Evolutionary conservation across 2,888 invertebrate genomes (phyloP).

Genomic region (Patella ulyssiponensis): DNA sequence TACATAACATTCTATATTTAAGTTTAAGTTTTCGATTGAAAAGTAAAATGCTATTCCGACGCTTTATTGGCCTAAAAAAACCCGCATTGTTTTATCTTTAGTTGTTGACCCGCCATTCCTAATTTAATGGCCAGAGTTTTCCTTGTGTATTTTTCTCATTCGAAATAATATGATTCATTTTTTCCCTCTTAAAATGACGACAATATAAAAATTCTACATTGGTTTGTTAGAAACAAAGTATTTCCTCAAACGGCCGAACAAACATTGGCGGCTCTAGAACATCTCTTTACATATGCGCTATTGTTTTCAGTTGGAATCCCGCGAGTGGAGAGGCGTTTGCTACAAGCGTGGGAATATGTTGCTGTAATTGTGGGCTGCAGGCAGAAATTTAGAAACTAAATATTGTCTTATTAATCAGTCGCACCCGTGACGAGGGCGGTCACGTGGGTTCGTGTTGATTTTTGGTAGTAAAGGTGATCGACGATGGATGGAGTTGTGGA

Average conservation of each 20-base stretch:
- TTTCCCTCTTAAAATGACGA: neutral
- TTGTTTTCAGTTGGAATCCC: neutral
- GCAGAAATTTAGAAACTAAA: neutral
- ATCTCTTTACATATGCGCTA: neutral
- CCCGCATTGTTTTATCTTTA: no score
- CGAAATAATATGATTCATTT: neutral
- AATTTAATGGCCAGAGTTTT: no score
- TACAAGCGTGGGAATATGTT: conserved; percentile 1
- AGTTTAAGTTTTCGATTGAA: no score
- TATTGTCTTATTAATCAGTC: conserved; percentile 4
- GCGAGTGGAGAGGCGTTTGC: neutral
- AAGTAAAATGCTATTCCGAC: no score
- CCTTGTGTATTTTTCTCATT: neutral
- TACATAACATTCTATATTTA: no score
- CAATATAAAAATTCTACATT: neutral
- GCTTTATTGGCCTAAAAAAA: no score
- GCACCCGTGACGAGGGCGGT: neutral
- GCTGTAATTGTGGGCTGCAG: conserved; percentile 7
- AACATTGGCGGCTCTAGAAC: neutral
- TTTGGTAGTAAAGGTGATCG: no score
- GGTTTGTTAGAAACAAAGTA: neutral
- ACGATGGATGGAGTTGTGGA: no score
- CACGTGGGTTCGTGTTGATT: neutral
- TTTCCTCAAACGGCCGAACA: neutral
- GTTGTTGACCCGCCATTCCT: no score